These are phyloP conservation scores for Metopia argyrocephala DNA, from an alignment of 2,888 invertebrate genomes.

Conservation along the genomic window DNA sequence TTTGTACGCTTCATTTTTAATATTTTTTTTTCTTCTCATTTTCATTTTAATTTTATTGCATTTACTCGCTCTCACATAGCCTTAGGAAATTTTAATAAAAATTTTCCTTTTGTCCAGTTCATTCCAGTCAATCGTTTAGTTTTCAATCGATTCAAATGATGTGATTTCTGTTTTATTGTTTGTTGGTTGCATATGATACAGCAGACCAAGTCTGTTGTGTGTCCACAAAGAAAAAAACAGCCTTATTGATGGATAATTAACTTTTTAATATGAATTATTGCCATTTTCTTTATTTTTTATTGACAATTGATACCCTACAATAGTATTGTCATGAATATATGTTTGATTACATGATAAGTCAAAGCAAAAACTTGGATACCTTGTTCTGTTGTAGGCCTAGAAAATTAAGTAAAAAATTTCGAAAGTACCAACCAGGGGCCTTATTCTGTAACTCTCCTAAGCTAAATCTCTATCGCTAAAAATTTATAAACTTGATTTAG, in stretches of 20 bases:
- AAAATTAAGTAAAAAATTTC: no score
- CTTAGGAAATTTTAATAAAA: slow-evolving; percentile 59
- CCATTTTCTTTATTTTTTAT: background rate
- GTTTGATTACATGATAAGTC: no score
- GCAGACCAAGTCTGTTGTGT: background rate
- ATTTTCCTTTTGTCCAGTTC: slow-evolving; percentile 21
- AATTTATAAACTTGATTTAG: no score
- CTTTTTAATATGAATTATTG: slow-evolving; percentile 34
- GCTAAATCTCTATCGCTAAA: no score
- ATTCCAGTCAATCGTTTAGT: slow-evolving; percentile 42
- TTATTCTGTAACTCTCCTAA: no score
- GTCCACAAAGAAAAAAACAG: slow-evolving; percentile 18
- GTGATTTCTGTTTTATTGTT: background rate
- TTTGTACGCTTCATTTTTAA: background rate
- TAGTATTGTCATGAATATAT: no score
- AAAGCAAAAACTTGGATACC: no score
- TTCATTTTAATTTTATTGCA: slow-evolving; percentile 26
- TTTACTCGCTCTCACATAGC: no score
- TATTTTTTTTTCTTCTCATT: slow-evolving; percentile 12
- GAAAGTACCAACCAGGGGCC: no score
- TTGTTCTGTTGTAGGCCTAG: no score
- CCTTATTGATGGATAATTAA: slow-evolving; percentile 59
- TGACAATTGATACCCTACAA: background rate
- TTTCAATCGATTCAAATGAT: slow-evolving; percentile 27
- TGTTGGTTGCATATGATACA: no score